A percentile compares a stretch with the other conserved stretches of the same genome.
Evolutionary conservation across 2,888 invertebrate species (phyloP).

Genomic region (Xestobium rufovillosum): DNA sequence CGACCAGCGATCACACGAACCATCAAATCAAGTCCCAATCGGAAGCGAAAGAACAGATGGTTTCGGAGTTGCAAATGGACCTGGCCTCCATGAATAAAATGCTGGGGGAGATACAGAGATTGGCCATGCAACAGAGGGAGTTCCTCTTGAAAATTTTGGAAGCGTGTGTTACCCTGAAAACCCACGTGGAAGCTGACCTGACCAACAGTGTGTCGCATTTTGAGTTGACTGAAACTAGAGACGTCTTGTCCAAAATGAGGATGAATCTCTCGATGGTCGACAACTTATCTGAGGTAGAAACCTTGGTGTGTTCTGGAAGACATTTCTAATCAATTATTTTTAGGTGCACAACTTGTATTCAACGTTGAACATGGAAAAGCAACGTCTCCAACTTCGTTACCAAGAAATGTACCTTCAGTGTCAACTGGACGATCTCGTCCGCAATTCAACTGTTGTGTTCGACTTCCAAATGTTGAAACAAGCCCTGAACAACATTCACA

Average conservation of each 20-base stretch:
- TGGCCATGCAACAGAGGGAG: constrained; percentile 63
- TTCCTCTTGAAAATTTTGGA: constrained; percentile 66
- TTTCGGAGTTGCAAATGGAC: constrained; percentile 58
- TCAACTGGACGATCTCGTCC: constrained; percentile 62
- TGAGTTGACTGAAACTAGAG: constrained; percentile 59
- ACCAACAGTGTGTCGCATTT: constrained; percentile 59
- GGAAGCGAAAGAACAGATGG: constrained; percentile 60
- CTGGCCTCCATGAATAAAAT: constrained; percentile 61
- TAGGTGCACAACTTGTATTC: constrained; percentile 55
- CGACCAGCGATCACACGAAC: constrained; percentile 56
- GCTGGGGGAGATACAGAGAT: constrained; percentile 61
- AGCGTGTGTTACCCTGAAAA: constrained; percentile 65
- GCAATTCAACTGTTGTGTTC: constrained; percentile 55
- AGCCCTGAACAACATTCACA: constrained; percentile 55
- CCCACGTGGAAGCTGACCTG: constrained; percentile 67
- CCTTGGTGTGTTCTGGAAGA: too few species aligned
- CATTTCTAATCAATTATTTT: too few species aligned
- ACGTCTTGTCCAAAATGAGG: constrained; percentile 54
- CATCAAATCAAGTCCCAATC: constrained; percentile 62
- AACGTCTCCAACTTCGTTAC: constrained; percentile 58
- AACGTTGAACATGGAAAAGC: constrained; percentile 57
- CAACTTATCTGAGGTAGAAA: constrained; percentile 50
- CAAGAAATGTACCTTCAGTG: constrained; percentile 66
- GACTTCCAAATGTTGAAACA: constrained; percentile 62
- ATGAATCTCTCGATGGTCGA: constrained; percentile 53